phyloP scores from a whole-genome alignment of 2,888 invertebrate species.

The Cheilosia variabilis region DNA sequence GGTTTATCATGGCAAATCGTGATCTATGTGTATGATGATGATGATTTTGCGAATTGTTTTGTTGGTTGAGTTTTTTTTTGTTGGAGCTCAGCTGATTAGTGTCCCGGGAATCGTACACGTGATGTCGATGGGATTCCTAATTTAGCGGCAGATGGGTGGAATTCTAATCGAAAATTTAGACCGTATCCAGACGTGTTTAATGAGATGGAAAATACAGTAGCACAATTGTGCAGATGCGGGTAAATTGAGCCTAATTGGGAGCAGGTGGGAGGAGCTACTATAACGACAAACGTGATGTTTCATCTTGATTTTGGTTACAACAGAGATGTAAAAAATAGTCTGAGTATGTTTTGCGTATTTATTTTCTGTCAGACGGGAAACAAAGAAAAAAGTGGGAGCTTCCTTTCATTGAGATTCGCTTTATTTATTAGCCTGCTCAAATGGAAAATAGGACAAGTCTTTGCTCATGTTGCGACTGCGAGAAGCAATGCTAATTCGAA shows the following conservation, averaged over 20 bases:
- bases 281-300: background rate
- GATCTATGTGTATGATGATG: constrained; percentile 57
- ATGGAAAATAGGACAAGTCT: no score
- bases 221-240: constrained; percentile 16
- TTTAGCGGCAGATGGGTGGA: constrained; percentile 36
- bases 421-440: no score
- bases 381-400: no score
- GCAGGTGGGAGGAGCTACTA: background rate
- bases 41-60: constrained; percentile 38
- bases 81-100: constrained; percentile 57
- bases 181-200: constrained; percentile 35
- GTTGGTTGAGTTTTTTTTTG: background rate
- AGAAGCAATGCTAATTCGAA: no score
- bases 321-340: background rate
- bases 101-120: constrained; percentile 47
- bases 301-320: background rate
- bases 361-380: no score
- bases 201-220: constrained; percentile 31
- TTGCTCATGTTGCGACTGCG: no score
- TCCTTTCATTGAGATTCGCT: no score
- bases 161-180: constrained; percentile 53
- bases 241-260: constrained; percentile 44
- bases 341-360: background rate
- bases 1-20: constrained; percentile 67
- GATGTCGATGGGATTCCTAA: constrained; percentile 53